These are phyloP conservation scores for Condylostylus longicornis DNA, from an alignment of 1,140 invertebrate genomes.

Conservation along the genomic window DNA sequence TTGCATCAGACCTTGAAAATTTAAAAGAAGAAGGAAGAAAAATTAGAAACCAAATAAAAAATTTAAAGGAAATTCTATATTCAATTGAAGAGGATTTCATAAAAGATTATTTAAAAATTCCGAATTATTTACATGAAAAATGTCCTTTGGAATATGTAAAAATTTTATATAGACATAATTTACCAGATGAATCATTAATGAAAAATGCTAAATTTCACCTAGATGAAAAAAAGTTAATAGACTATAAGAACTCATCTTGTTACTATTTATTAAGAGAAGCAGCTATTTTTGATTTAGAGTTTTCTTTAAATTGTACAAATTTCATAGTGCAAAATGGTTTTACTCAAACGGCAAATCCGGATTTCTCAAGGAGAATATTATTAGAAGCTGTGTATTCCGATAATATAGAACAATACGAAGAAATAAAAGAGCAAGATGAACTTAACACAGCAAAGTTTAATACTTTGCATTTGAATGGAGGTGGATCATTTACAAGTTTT, in stretches of 20 bases:
- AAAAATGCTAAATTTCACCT: constrained; percentile 10
- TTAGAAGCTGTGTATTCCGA: constrained; percentile 45
- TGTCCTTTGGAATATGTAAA: constrained; percentile 35
- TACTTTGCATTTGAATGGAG: constrained; percentile 42
- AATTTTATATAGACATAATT: constrained; percentile 30
- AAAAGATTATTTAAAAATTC: constrained; percentile 38
- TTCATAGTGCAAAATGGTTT: constrained; percentile 33
- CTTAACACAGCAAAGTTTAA: constrained; percentile 29
- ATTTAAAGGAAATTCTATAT: constrained; percentile 35
- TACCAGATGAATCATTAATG: constrained; percentile 1
- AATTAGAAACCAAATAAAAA: constrained; percentile 38
- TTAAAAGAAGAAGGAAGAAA: constrained; percentile 33
- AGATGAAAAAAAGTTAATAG: constrained; percentile 32
- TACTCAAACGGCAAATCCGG: constrained; percentile 38
- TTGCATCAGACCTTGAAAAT: constrained; percentile 16
- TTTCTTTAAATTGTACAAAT: constrained; percentile 32
- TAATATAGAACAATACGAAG: constrained; percentile 34
- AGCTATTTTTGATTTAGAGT: constrained; percentile 40
- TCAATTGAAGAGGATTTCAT: constrained; percentile 42
- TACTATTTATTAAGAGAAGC: constrained; percentile 43
- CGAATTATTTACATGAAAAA: constrained; percentile 41
- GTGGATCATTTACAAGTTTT: constrained; percentile 40
- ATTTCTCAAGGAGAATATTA: constrained; percentile 45
- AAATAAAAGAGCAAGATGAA: constrained; percentile 33
- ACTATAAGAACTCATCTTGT: constrained; percentile 33